phyloP scores from a whole-genome alignment of 2,888 invertebrate genomes.

The Argyresthia goedartella region DNA sequence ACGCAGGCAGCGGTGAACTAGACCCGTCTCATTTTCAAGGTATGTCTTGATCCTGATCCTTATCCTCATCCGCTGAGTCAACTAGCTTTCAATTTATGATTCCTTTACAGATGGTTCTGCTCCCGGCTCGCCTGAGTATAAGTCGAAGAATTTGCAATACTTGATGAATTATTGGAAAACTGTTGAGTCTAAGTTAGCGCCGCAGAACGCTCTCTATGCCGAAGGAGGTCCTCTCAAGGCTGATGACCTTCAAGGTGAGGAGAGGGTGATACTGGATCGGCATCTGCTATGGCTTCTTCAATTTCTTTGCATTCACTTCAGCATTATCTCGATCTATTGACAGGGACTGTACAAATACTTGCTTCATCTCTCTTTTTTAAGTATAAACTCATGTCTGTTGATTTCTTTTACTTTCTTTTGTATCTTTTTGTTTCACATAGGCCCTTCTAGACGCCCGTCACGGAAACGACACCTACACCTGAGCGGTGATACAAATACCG shows the following conservation, averaged over 20 bases:
- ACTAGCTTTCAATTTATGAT: background rate
- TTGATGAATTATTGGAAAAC: conserved; percentile 55
- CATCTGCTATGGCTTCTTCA: conserved; percentile 35
- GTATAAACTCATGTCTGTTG: background rate
- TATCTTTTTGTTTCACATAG: conserved; percentile 28
- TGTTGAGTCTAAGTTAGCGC: conserved; percentile 39
- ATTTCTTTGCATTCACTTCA: conserved; percentile 26
- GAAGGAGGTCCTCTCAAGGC: conserved; percentile 57
- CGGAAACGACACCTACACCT: conserved; percentile 26
- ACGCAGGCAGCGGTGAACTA: conserved; percentile 53
- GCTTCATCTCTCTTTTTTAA: background rate
- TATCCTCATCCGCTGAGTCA: background rate
- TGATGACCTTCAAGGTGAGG: conserved; percentile 49
- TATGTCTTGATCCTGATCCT: conserved; percentile 16
- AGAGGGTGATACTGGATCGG: background rate
- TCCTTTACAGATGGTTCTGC: conserved; percentile 8
- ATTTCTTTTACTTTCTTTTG: conserved; percentile 21
- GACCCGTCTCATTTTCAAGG: conserved; percentile 46
- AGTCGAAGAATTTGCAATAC: conserved; percentile 53
- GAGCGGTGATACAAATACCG: conserved; percentile 43
- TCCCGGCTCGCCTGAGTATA: conserved; percentile 17
- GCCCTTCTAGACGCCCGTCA: conserved; percentile 17
- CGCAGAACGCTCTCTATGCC: conserved; percentile 43
- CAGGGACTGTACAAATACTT: background rate
- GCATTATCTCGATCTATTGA: background rate